Evolutionary conservation across 2,797 vertebrate species (phyloP).

Genomic region (Acropternis orthonyx): DNA sequence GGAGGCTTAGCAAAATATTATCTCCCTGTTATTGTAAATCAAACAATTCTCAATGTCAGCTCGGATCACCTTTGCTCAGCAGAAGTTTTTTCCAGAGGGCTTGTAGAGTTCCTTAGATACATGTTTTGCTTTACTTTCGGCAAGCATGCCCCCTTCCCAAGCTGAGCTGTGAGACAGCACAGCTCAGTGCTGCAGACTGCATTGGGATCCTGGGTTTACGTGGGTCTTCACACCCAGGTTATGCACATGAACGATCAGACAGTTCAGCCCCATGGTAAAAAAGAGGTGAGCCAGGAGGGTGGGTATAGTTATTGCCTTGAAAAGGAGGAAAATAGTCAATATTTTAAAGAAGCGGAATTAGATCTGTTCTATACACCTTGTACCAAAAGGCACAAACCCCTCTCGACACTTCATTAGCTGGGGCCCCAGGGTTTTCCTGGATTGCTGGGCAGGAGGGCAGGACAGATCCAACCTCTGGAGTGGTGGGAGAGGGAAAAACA

Average conservation of each 20-base stretch:
- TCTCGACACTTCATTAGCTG: neutral
- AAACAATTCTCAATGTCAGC: conserved; percentile 71
- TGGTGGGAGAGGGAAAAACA: neutral
- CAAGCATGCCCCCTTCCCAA: neutral
- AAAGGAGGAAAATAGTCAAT: neutral
- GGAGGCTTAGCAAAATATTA: conserved; percentile 71
- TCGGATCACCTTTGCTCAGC: conserved; percentile 50
- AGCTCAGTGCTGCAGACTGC: neutral
- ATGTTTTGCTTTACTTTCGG: neutral
- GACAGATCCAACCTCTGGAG: neutral
- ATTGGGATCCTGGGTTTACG: neutral
- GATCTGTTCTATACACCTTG: neutral
- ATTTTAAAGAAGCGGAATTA: neutral
- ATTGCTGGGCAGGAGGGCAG: neutral
- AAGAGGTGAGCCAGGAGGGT: neutral
- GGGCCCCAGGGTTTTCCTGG: neutral
- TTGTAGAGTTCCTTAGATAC: neutral
- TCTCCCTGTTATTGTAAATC: conserved; percentile 68
- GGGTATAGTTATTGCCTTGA: neutral
- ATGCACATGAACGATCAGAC: neutral
- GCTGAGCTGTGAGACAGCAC: neutral
- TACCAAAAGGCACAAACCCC: neutral
- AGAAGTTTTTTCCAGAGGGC: conserved; percentile 6
- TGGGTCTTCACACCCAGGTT: neutral
- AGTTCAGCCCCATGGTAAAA: neutral